Evolutionary conservation across 2,888 invertebrate genomes (phyloP).

Genomic region (Clanis bilineata): DNA sequence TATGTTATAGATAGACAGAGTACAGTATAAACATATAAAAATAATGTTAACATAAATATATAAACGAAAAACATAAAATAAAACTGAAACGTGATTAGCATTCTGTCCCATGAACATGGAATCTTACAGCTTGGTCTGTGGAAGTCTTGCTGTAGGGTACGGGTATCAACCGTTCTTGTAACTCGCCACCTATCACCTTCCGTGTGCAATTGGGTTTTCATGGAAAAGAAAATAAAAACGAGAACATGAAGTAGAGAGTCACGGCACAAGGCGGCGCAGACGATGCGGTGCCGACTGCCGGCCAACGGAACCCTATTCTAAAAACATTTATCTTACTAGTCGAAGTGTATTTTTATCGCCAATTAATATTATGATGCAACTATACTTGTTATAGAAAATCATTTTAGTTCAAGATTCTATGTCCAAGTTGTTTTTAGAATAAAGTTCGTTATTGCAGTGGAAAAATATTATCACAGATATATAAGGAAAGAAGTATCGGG

Average conservation of each 20-base stretch:
- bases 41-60: constrained; percentile 44
- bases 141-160: constrained; percentile 99
- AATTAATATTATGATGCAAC: no score
- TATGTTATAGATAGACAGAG: constrained; percentile 63
- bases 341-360: not conserved
- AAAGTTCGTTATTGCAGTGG: constrained; percentile 55
- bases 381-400: no score
- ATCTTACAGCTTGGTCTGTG: constrained; percentile 99
- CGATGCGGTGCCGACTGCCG: not conserved
- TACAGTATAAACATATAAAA: constrained; percentile 69
- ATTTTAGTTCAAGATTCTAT: not conserved
- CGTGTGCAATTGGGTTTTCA: constrained; percentile 93
- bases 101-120: constrained; percentile 46
- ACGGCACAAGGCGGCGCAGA: constrained; percentile 53
- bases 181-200: constrained; percentile 99
- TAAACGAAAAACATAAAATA: constrained; percentile 49
- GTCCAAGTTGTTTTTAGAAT: constrained; percentile 37
- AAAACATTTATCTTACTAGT: not conserved
- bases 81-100: constrained; percentile 65
- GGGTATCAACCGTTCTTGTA: constrained; percentile 99
- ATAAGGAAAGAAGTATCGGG: constrained; percentile 58
- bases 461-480: constrained; percentile 54
- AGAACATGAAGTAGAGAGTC: constrained; percentile 77
- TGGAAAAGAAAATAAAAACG: constrained; percentile 86
- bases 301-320: not conserved